Evolutionary conservation across 2,888 invertebrate genomes (phyloP).

Genomic region (Magallana nippona): DNA sequence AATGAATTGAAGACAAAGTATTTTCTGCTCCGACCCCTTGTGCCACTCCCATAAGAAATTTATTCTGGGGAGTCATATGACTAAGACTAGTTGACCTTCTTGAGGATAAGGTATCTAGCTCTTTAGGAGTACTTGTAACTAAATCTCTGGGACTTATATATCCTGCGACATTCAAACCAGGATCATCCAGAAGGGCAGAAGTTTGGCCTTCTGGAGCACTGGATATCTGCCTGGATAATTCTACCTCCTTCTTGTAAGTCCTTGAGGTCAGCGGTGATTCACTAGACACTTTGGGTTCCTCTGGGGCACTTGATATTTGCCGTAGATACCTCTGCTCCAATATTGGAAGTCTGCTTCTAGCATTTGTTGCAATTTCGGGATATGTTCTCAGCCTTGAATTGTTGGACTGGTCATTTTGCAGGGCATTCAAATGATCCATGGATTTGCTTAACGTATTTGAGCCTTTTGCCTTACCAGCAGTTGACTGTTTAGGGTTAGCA

Average conservation of each 20-base stretch:
- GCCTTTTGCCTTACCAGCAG: not conserved
- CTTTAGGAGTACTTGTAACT: not conserved
- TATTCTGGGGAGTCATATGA: conserved; percentile 2
- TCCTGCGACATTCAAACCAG: not conserved
- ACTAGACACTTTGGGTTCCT: not conserved
- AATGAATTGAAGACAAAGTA: conserved; percentile 13
- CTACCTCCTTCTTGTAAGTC: not conserved
- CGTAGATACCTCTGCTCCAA: not conserved
- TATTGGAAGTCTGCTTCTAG: not conserved
- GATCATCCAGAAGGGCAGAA: not conserved
- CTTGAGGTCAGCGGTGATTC: not conserved
- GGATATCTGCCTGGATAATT: not conserved
- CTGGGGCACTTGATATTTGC: conserved; percentile 23
- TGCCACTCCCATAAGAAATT: not conserved
- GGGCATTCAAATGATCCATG: conserved; percentile 11
- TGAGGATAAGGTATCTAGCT: not conserved
- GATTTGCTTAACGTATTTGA: not conserved
- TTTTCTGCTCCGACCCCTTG: conserved; percentile 1
- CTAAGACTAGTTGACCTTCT: not conserved
- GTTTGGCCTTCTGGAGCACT: conserved; percentile 10
- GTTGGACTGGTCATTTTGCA: not conserved
- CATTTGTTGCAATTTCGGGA: not conserved
- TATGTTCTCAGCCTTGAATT: not conserved
- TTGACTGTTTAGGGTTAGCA: not conserved
- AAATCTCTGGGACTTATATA: not conserved